Evolutionary conservation across 2,113 vertebrate genomes (phyloP), one percentile per base, ranked within the genome.

Genomic region (Pandion haliaetus): DNA sequence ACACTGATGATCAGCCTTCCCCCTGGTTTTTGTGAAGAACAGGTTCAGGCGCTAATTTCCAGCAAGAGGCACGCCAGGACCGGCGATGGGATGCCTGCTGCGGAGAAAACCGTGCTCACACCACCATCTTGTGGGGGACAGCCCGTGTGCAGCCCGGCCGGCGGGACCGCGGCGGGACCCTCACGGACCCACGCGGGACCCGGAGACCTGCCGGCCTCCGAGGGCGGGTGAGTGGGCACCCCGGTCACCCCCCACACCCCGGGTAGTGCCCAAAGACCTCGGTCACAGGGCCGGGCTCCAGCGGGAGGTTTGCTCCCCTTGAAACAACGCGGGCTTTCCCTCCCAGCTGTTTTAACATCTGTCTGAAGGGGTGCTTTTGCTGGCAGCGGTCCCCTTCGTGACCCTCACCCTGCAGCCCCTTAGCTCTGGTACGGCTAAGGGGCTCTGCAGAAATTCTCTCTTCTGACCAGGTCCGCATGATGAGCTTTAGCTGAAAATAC

Each of bases 281-380:
- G 7, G n/a, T 7, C 42, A 5, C 2, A 1, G 38, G 21, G 52
- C 40, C 6, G 52, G 38, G 10, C 23, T 32, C 14, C 47, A 1
- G 20, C 5, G 6, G 31, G 59, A n/a, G 26, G 3, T 61, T 26
- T 42, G 6, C 6, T 23, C 45, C 6, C 13, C 8, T 21, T 26
- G 1, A 6, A 62, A 17, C 10, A 7, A 4, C 1, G 1, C 32
- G 2, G 2, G 0, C 10, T 19, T 14, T 19, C 17, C 17, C 38
- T 34, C n/a, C 3, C 45, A 1, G 54, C 8, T 19, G 4, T 17
- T 42, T 10, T 16, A 15, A 18, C 38, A 38, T 5, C 49, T 2
- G 36, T 14, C 16, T 0, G 32, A 42, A 17, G 44, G 1, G 9
- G 3, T 3, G 61, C 1, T 0, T 17, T 29, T 40, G 31, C 32